Evolutionary conservation across 1,140 invertebrate species (phyloP).

Genomic region (Leptoteleia sp.): DNA sequence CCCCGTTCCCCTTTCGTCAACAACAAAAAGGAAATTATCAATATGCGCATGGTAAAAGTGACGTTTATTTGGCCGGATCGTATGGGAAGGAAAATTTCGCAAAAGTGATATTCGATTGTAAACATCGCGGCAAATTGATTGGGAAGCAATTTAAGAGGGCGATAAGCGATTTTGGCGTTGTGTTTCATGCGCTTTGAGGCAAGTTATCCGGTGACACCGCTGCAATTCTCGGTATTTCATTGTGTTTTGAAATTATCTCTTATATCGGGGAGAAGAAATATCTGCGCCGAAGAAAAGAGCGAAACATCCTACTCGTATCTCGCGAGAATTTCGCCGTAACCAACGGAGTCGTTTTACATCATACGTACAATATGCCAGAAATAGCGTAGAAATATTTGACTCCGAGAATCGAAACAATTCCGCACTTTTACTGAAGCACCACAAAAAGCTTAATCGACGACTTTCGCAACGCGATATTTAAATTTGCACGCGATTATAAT

Average conservation of each 20-base stretch:
- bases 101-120: slow-evolving; percentile 9
- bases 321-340: slow-evolving; percentile 58
- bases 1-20: slow-evolving; percentile 40
- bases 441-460: slow-evolving; percentile 43
- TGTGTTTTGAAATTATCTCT: slow-evolving; percentile 60
- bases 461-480: slow-evolving; percentile 48
- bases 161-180: slow-evolving; percentile 44
- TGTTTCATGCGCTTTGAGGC: slow-evolving; percentile 43
- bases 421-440: slow-evolving; percentile 8
- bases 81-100: neutral
- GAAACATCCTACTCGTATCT: slow-evolving; percentile 58
- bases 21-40: slow-evolving; percentile 55
- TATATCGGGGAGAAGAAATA: slow-evolving; percentile 63
- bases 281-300: slow-evolving; percentile 32
- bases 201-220: slow-evolving; percentile 56
- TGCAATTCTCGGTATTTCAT: slow-evolving; percentile 61
- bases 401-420: slow-evolving; percentile 53
- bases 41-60: slow-evolving; percentile 28
- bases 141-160: slow-evolving; percentile 29
- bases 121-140: slow-evolving; percentile 20
- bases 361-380: slow-evolving; percentile 38
- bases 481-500: slow-evolving; percentile 15
- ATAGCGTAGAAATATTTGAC: slow-evolving; percentile 47
- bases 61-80: slow-evolving; percentile 21
- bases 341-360: slow-evolving; percentile 49